Conservation (phyloP, 1,140 invertebrate species). For the Wiebesia pumilae region DNA sequence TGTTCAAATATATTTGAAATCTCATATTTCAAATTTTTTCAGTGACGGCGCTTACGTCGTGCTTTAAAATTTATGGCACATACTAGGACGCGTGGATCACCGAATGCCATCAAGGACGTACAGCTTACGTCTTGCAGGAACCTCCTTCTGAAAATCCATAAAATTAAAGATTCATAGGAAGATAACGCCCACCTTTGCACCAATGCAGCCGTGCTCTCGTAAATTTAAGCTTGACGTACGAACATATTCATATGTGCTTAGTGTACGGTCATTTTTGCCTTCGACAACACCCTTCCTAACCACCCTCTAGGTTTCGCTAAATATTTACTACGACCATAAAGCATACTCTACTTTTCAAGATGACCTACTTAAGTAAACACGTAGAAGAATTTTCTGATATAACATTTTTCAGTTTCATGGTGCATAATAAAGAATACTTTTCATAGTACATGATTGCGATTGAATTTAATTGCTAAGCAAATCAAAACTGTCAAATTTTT, state of each 20-base stretch:
- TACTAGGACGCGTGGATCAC: too few species aligned
- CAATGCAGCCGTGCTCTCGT: slow-evolving; percentile 51
- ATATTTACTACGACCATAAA: slow-evolving; percentile 34
- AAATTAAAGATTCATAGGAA: slow-evolving; percentile 31
- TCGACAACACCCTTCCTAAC: background rate
- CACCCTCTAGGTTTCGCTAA: background rate
- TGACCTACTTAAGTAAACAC: slow-evolving; percentile 2
- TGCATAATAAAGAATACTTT: background rate
- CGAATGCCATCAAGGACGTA: background rate
- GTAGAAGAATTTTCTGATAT: background rate
- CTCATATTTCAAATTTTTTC: too few species aligned
- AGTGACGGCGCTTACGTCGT: too few species aligned
- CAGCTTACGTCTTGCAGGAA: background rate
- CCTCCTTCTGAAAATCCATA: background rate
- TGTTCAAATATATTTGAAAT: too few species aligned
- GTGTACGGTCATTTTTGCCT: slow-evolving; percentile 18
- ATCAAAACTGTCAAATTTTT: background rate
- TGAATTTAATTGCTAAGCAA: background rate
- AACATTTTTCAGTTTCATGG: background rate
- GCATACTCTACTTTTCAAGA: background rate
- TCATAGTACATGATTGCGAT: background rate
- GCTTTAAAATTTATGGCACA: background rate
- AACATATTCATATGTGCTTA: background rate
- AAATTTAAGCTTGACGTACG: slow-evolving; percentile 3
- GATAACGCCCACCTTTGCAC: slow-evolving; percentile 15